Percentiles rank a stretch among this genome's conserved stretches.
Conservation (phyloP, 2,113 vertebrate genomes). For the Sterrhoptilus dennistouni region DNA sequence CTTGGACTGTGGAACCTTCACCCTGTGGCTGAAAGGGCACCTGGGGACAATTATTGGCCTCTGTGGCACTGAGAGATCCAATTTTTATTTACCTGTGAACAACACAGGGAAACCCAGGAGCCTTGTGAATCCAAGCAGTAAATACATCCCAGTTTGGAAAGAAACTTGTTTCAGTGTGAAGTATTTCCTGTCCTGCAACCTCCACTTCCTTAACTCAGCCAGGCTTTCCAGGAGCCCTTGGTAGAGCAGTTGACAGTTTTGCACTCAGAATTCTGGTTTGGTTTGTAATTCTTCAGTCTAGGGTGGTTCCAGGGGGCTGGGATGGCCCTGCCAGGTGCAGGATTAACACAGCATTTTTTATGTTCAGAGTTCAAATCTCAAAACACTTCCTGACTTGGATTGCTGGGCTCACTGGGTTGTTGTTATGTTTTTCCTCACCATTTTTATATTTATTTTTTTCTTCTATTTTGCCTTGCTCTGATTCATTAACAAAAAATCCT, state of each 20-base stretch:
- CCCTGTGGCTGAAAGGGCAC: background rate
- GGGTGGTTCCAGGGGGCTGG: background rate
- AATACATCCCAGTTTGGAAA: background rate
- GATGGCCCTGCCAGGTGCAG: background rate
- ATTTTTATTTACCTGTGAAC: background rate
- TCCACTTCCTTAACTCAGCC: background rate
- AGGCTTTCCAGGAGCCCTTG: background rate
- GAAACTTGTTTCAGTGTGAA: background rate
- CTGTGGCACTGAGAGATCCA: background rate
- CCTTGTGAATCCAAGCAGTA: background rate
- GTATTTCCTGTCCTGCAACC: background rate
- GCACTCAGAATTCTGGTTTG: background rate
- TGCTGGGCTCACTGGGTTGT: background rate
- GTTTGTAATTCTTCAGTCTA: background rate
- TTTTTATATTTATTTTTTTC: too few relatives aligned
- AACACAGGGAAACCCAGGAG: background rate
- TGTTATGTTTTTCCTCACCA: background rate
- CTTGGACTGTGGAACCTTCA: background rate
- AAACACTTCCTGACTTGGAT: background rate
- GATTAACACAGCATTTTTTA: conserved; percentile 57
- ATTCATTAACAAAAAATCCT: conserved; percentile 32
- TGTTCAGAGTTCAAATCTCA: background rate
- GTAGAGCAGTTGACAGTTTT: background rate
- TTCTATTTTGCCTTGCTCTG: background rate
- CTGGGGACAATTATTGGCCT: background rate